Conservation (phyloP, 2,888 invertebrate genomes). For the Germaria angustata region DNA sequence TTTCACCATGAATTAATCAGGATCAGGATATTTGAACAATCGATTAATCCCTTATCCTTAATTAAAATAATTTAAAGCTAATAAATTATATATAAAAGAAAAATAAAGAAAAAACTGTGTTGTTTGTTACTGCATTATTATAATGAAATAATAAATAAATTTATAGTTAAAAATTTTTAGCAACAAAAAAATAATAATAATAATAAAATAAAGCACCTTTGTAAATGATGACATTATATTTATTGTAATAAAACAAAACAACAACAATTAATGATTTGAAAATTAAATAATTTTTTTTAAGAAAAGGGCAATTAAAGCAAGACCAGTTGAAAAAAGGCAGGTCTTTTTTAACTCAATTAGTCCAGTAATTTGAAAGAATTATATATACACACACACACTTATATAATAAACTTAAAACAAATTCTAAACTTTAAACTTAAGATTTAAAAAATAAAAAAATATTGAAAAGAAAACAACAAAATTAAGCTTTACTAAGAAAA, state of each 20-base stretch:
- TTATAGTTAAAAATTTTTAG: constrained; percentile 63
- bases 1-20: neutral
- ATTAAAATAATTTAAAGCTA: neutral
- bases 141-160: constrained; percentile 30
- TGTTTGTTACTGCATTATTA: constrained; percentile 64
- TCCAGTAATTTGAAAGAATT: constrained; percentile 51
- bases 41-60: neutral
- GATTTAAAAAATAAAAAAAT: constrained; percentile 39
- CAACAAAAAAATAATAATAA: constrained; percentile 30
- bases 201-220: constrained; percentile 49
- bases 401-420: constrained; percentile 31
- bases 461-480: constrained; percentile 17
- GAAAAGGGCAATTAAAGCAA: constrained; percentile 31
- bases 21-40: neutral
- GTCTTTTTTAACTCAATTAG: constrained; percentile 47
- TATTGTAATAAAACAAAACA: constrained; percentile 30
- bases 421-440: constrained; percentile 50
- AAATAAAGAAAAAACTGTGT: constrained; percentile 51
- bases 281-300: constrained; percentile 13
- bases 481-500: constrained; percentile 44
- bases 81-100: neutral
- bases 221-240: constrained; percentile 58
- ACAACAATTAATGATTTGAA: constrained; percentile 30
- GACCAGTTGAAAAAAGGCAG: constrained; percentile 42
- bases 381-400: constrained; percentile 36